phyloP scores from a whole-genome alignment of 2,797 vertebrate genomes.

The Scyliorhinus canicula region DNA sequence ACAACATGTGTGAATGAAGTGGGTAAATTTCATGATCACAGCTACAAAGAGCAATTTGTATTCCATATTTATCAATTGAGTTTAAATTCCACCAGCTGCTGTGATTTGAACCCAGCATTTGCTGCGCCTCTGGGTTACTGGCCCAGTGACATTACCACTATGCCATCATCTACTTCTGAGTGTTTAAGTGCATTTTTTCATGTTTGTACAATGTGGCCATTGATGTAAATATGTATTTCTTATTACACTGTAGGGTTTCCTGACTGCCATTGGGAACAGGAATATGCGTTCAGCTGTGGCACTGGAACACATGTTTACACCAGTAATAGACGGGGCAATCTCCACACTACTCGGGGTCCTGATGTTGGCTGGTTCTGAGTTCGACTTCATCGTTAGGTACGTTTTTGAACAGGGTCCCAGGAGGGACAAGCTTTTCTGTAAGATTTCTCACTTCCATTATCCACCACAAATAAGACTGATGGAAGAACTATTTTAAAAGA shows the following conservation, averaged over 20 bases:
- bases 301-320: conserved; percentile 90
- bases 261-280: conserved; percentile 82
- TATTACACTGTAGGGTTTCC: conserved; percentile 71
- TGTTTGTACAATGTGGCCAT: neutral
- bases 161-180: neutral
- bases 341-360: conserved; percentile 90
- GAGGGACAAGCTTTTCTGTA: neutral
- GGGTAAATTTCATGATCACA: too few relatives aligned
- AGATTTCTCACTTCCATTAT: neutral
- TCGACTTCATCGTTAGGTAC: conserved; percentile 98
- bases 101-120: neutral
- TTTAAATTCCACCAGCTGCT: neutral
- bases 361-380: conserved; percentile 92
- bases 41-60: too few relatives aligned
- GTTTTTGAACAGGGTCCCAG: neutral
- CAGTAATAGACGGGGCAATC: conserved; percentile 87
- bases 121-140: too few relatives aligned
- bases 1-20: too few relatives aligned
- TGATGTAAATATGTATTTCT: neutral
- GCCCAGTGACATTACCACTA: too few relatives aligned
- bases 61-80: too few relatives aligned
- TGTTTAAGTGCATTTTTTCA: conserved; percentile 4
- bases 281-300: conserved; percentile 76
- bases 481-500: neutral
- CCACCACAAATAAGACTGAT: neutral